A percentile compares a stretch with the other conserved stretches of the same genome.
Conservation (phyloP, 2,888 invertebrate genomes). For the Tetrapedia diversipes region DNA sequence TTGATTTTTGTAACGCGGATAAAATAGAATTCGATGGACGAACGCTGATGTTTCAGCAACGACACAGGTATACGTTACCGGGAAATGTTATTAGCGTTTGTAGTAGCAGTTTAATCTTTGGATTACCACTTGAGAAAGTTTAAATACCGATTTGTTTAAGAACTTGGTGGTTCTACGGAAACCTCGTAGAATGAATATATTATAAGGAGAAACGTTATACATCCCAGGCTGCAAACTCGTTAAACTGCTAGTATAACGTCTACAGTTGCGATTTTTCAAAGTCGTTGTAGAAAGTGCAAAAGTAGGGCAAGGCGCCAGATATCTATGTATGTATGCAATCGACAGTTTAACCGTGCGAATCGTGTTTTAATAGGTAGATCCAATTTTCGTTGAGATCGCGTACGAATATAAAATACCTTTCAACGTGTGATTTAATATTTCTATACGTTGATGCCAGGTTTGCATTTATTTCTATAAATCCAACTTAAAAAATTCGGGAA, state of each 20-base stretch:
- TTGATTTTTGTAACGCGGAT: no score
- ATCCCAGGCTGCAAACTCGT: neutral
- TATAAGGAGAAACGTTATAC: neutral
- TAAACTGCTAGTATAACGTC: neutral
- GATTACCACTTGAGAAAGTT: neutral
- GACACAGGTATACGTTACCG: no score
- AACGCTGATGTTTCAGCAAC: no score
- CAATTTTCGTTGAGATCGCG: no score
- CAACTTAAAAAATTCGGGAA: neutral
- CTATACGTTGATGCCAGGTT: no score
- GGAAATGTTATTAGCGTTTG: no score
- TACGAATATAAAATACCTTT: no score
- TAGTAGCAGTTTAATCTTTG: neutral
- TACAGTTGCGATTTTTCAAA: neutral
- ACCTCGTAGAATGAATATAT: neutral
- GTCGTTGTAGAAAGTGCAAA: neutral
- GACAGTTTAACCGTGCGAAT: neutral
- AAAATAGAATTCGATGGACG: no score
- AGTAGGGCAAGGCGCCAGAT: neutral
- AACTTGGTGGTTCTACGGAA: neutral
- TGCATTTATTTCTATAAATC: no score
- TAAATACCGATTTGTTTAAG: neutral
- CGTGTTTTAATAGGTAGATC: neutral
- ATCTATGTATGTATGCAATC: no score
- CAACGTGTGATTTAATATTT: no score